Evolutionary conservation across 2,888 invertebrate genomes (phyloP).

Genomic region (Spicauda simplicius): DNA sequence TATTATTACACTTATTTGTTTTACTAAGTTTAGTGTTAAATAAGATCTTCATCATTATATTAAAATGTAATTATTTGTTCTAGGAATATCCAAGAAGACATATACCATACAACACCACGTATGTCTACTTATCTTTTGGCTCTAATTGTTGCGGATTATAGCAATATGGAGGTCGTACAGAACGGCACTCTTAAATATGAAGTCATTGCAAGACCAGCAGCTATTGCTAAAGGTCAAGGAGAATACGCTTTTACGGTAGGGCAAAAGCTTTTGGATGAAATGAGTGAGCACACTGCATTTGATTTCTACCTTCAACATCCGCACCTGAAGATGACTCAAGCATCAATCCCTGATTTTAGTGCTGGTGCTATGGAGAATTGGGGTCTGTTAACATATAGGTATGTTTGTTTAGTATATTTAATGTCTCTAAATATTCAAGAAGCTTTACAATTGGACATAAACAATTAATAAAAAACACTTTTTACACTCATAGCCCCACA

Average conservation of each 20-base stretch:
- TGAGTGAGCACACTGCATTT: conserved; percentile 85
- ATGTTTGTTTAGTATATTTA: no score
- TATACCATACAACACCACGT: conserved; percentile 68
- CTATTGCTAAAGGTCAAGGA: conserved; percentile 63
- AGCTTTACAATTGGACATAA: no score
- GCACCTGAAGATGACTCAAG: conserved; percentile 86
- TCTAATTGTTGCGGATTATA: conserved; percentile 87
- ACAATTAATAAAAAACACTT: no score
- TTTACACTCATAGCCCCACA: no score
- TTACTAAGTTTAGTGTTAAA: not conserved
- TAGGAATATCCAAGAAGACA: conserved; percentile 57
- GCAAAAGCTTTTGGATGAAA: conserved; percentile 66
- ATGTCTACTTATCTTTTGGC: conserved; percentile 90
- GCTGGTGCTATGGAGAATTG: conserved; percentile 95
- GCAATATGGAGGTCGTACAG: conserved; percentile 39
- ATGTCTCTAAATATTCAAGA: no score
- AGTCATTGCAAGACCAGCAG: conserved; percentile 75
- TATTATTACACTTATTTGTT: not conserved
- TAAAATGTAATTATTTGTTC: not conserved
- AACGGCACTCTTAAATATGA: conserved; percentile 56
- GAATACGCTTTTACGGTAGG: conserved; percentile 73
- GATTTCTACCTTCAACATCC: conserved; percentile 75
- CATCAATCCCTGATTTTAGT: conserved; percentile 91
- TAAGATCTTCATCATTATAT: not conserved
- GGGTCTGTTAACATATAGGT: conserved; percentile 92